phyloP scores from a whole-genome alignment of 2,797 vertebrate genomes.

The Anableps anableps region DNA sequence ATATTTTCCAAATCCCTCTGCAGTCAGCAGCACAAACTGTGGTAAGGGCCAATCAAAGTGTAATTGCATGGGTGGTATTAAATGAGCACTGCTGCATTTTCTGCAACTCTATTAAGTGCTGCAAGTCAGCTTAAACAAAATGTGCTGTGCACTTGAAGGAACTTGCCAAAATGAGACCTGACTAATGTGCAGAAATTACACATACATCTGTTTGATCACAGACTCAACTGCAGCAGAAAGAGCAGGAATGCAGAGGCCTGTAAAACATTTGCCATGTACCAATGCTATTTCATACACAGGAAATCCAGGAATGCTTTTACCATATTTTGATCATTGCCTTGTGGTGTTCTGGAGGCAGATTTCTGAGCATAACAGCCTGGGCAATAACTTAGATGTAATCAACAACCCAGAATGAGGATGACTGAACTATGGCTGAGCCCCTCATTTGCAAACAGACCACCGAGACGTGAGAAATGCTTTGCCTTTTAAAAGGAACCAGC shows the following conservation, averaged over 20 bases:
- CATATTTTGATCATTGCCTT: slow-evolving; percentile 39
- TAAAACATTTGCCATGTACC: slow-evolving; percentile 60
- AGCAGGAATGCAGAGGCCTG: slow-evolving; percentile 8
- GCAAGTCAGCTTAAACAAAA: slow-evolving; percentile 37
- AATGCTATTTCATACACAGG: slow-evolving; percentile 40
- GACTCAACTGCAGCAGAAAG: slow-evolving; percentile 7
- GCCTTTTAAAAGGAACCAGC: background rate
- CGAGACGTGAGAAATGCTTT: slow-evolving; percentile 8
- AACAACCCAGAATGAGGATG: slow-evolving; percentile 38
- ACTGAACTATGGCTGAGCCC: slow-evolving; percentile 33
- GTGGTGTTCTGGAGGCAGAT: slow-evolving; percentile 18
- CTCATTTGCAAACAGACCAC: slow-evolving; percentile 28
- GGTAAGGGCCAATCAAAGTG: slow-evolving; percentile 26
- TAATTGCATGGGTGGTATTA: slow-evolving; percentile 41
- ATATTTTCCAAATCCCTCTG: slow-evolving; percentile 22
- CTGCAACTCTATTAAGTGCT: slow-evolving; percentile 44
- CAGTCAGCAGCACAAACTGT: slow-evolving; percentile 17
- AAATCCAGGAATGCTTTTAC: background rate
- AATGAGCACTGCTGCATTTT: slow-evolving; percentile 47
- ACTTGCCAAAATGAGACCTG: slow-evolving; percentile 33
- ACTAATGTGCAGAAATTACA: slow-evolving; percentile 37
- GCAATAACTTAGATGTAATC: slow-evolving; percentile 48
- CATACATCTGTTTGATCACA: slow-evolving; percentile 28
- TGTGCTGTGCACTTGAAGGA: slow-evolving; percentile 41
- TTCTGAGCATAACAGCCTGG: slow-evolving; percentile 17